phyloP scores from a whole-genome alignment of 1,140 invertebrate species.

The Neodiprion fabricii region DNA sequence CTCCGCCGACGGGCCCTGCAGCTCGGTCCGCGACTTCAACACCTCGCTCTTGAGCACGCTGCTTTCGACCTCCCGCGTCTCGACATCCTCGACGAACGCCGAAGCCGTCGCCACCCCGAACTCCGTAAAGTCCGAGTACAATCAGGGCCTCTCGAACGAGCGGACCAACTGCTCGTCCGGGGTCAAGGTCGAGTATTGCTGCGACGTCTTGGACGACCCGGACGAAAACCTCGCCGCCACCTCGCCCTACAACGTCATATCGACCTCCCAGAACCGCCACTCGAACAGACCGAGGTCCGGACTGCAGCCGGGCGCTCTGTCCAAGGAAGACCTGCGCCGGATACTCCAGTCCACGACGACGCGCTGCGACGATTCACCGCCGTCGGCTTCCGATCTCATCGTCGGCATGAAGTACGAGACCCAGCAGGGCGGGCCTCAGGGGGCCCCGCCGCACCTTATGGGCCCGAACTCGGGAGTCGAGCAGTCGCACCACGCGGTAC shows the following conservation, averaged over 20 bases:
- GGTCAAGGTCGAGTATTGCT: constrained; percentile 42
- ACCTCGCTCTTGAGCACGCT: constrained; percentile 47
- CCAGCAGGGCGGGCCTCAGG: constrained; percentile 49
- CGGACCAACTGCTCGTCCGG: constrained; percentile 22
- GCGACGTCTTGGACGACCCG: constrained; percentile 37
- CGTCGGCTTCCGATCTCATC: constrained; percentile 36
- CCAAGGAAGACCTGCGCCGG: constrained; percentile 17
- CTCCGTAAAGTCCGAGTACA: constrained; percentile 31
- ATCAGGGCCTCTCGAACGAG: constrained; percentile 30
- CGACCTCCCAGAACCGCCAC: constrained; percentile 23
- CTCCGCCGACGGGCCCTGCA: constrained; percentile 27
- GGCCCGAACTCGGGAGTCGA: constrained; percentile 47
- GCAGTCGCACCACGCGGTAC: constrained; percentile 56
- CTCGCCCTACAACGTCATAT: constrained; percentile 47
- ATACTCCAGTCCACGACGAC: constrained; percentile 20
- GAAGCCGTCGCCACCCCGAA: constrained; percentile 24
- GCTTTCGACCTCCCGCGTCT: constrained; percentile 38
- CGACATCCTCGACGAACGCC: constrained; percentile 18
- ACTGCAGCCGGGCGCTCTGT: constrained; percentile 14
- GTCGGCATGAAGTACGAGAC: constrained; percentile 60
- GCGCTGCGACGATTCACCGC: constrained; percentile 25
- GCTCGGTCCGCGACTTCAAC: constrained; percentile 33
- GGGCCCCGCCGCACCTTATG: constrained; percentile 48
- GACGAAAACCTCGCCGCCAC: constrained; percentile 39
- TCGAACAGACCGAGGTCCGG: constrained; percentile 12